Evolutionary conservation across 2,797 vertebrate genomes (phyloP), one percentile per base, ranked within the genome.

Genomic region (Gadopsis bispinosus): DNA sequence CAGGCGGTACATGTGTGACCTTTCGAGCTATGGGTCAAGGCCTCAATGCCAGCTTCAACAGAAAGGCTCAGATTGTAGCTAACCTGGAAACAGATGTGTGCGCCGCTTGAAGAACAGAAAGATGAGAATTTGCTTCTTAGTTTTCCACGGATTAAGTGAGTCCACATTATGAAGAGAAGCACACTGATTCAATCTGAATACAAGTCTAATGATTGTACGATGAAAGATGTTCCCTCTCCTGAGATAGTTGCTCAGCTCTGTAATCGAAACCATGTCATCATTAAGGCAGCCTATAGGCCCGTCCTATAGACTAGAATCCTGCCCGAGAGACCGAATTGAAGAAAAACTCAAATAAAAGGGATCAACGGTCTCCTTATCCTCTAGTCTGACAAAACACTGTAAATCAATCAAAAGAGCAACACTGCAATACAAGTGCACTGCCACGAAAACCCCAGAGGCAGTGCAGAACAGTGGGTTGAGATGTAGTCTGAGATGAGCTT

Each of bases 321-420:
- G 26, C 81, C 78, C 60, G 0, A 43, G 83, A 89, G 84, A 75
- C 66, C 1, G 70, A 41, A 59, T 39, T 35, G 43, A 69, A 16
- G 29, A 74, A 58, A 54, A 83, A 75, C 70, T 81, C 69, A 71
- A 77, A 84, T 75, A 74, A 83, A 83, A 83, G 17, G 79, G 77
- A 80, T 77, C 72, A 80, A 83, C 80, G 54, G 65, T 72, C 76
- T 80, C 47, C 75, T 58, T 58, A 62, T 85, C 63, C 43, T 60
- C 61, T 16, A 3, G 41, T 80, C 77, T 61, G 78, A 86, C 74
- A 85, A 90, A 90, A 60, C 64, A 51, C 78, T 59, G 71, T 22
- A 51, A 86, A 87, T 88, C 86, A 89, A 89, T 87, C 87, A 88
- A 22, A 66, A 88, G 70, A 90, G 77, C 81, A 80, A 81, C 62